These are phyloP conservation scores for Scylla paramamosain DNA, from an alignment of 1,140 invertebrate genomes.

Conservation along the genomic window DNA sequence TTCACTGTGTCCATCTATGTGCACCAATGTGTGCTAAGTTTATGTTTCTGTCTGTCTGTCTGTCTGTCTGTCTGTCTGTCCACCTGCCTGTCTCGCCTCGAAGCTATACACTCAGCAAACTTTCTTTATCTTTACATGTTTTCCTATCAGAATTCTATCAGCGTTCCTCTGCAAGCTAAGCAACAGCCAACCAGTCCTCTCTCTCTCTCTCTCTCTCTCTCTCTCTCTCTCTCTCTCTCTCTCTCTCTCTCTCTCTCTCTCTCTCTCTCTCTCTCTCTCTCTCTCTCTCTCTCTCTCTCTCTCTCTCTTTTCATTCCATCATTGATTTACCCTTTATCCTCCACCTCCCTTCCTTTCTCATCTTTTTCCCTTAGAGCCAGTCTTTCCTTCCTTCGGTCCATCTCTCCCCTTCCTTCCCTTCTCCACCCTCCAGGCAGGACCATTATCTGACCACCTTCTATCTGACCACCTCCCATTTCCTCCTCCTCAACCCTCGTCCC, in stretches of 20 bases:
- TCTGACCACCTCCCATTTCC: too few relatives aligned
- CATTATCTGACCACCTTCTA: background rate
- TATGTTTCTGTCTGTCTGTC: background rate
- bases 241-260: background rate
- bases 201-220: background rate
- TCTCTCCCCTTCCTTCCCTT: background rate
- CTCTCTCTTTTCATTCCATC: background rate
- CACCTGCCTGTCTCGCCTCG: too few relatives aligned
- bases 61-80: background rate
- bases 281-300: background rate
- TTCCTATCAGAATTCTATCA: too few relatives aligned
- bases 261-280: background rate
- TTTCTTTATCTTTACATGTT: background rate
- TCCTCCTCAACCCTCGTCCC: too few relatives aligned
- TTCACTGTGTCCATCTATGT: background rate
- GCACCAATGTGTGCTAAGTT: background rate
- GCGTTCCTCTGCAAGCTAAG: too few relatives aligned
- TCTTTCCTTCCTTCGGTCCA: background rate
- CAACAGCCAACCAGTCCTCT: too few relatives aligned
- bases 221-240: background rate
- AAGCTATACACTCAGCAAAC: background rate
- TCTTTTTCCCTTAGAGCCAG: background rate
- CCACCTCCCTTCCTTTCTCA: background rate
- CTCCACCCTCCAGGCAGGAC: background rate
- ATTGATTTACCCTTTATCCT: background rate